Conservation (phyloP, 2,113 vertebrate species). For the Perccottus glenii region DNA sequence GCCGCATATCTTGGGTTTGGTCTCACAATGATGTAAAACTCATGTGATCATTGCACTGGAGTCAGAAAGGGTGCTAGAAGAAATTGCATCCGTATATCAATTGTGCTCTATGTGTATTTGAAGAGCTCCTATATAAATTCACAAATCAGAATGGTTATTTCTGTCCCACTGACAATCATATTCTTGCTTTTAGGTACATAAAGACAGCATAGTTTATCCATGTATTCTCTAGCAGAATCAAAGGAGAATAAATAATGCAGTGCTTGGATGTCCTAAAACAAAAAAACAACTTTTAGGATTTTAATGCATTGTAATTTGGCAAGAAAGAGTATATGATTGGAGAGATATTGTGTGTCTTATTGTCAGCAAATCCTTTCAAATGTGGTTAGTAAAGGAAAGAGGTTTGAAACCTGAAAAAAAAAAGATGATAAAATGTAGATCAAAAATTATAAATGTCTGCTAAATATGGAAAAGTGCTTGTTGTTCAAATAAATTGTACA, state of each 20-base stretch:
- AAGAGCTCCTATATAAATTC: neutral
- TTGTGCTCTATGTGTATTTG: neutral
- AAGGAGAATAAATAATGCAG: too few species aligned
- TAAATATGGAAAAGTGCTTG: neutral
- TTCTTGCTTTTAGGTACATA: too few species aligned
- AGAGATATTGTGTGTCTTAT: too few species aligned
- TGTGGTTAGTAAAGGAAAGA: neutral
- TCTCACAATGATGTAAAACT: neutral
- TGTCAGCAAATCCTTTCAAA: neutral
- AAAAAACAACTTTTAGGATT: too few species aligned
- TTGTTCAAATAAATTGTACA: slow-evolving; percentile 1
- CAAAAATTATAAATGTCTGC: neutral
- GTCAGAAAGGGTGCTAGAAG: neutral
- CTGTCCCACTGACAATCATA: too few species aligned
- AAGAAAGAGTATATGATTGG: too few species aligned
- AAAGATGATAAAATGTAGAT: neutral
- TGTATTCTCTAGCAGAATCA: too few species aligned
- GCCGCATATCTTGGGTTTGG: neutral
- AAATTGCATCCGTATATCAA: neutral
- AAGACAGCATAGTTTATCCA: too few species aligned
- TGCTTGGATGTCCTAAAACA: too few species aligned
- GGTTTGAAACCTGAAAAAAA: neutral
- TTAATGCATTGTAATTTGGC: too few species aligned
- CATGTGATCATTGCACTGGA: neutral
- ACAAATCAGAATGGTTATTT: neutral